Evolutionary conservation across 2,797 vertebrate genomes (phyloP), one percentile per base, ranked within the genome.

Genomic region (Podarcis lilfordi): DNA sequence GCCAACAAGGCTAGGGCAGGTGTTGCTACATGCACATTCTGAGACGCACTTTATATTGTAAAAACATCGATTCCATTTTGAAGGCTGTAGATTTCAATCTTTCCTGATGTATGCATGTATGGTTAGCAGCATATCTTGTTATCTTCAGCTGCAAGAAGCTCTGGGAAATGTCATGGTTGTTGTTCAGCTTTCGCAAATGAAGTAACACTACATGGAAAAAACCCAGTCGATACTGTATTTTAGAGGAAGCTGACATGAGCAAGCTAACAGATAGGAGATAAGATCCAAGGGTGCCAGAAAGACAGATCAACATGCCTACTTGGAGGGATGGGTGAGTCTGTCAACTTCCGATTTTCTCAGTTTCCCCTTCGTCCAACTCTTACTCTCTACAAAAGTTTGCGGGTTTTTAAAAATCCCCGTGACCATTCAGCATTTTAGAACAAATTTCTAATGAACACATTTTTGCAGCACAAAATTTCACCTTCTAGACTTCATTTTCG

Each of bases 181-280:
- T 82, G 80, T 82, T 35, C 71, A 45, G 19, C 40, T 74, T 82
- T 37, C 37, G n/a, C n/a, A 86, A 76, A n/a, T 81, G 55, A 81
- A 81, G 40, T 61, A 74, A 59, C 27, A n/a, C 2, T 72, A 7
- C 27, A 74, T 81, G 78, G 32, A 35, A 76, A 88, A 87, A 68
- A 4, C 29, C 59, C 61, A 13, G n/a, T 21, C 86, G 68, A 32
- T 35, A 21, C 72, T 68, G 32, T 50, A n/a, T 74, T 82, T 81
- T 64, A 29, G 64, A 69, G 68, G 43, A 82, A 45, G 10, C 17
- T 68, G 61, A 69, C n/a, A 17, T 69, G 72, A 68, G 32, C 6
- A 88, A 88, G 35, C 25, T 68, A 76, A 32, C 17, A 69, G 64
- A 83, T 77, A 64, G 25, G 10, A 37, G 69, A 29, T 50, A 83